A percentile compares a stretch with the other conserved stretches of the same genome.
These are phyloP conservation scores for Kradibia gibbosae DNA, from an alignment of 1,140 invertebrate species.

Conservation along the genomic window DNA sequence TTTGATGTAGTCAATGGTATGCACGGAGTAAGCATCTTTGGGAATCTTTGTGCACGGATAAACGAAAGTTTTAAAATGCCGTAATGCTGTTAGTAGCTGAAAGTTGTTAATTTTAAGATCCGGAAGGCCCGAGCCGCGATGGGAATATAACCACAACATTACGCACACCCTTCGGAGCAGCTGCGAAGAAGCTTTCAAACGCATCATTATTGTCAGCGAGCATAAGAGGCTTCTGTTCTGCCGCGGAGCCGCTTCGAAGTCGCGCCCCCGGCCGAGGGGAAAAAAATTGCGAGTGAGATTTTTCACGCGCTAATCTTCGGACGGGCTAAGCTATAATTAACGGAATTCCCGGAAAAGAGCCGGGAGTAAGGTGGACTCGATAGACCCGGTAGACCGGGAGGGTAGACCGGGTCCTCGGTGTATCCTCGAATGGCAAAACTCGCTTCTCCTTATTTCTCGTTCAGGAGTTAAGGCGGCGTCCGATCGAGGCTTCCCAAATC, in stretches of 20 bases:
- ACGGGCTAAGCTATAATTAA: not conserved
- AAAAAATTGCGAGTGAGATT: not conserved
- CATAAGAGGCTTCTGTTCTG: not conserved
- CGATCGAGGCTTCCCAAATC: not conserved
- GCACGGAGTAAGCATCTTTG: too few species aligned
- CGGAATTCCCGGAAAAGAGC: slow-evolving; percentile 26
- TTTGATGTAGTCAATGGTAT: too few species aligned
- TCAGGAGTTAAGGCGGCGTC: not conserved
- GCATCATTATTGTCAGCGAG: too few species aligned
- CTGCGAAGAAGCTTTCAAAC: too few species aligned
- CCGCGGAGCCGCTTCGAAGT: not conserved
- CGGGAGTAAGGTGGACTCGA: slow-evolving; percentile 28
- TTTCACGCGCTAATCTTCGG: not conserved
- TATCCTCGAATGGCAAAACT: not conserved
- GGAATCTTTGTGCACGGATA: too few species aligned
- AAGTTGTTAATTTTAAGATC: too few species aligned
- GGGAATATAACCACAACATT: too few species aligned
- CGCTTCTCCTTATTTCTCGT: not conserved
- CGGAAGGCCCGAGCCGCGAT: too few species aligned
- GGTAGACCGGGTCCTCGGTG: not conserved
- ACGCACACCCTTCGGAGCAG: too few species aligned
- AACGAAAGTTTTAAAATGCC: too few species aligned
- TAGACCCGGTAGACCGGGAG: slow-evolving; percentile 20
- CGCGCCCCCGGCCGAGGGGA: not conserved
- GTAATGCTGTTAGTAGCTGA: too few species aligned